phyloP scores from a whole-genome alignment of 2,113 vertebrate species.

The Otis tarda region DNA sequence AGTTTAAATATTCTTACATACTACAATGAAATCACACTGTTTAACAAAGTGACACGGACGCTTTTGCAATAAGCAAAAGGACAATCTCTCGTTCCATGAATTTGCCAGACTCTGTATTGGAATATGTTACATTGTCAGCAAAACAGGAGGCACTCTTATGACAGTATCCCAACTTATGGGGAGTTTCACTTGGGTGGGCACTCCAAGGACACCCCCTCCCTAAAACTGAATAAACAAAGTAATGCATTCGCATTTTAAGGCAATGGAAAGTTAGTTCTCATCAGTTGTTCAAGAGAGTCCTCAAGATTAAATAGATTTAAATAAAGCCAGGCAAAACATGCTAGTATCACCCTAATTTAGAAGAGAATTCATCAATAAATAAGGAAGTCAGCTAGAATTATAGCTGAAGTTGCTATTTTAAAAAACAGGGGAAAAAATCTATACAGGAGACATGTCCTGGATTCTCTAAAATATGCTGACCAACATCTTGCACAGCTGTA shows the following conservation, averaged over 20 bases:
- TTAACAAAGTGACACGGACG: neutral
- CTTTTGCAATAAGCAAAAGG: neutral
- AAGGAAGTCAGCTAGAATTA: slow-evolving; percentile 10
- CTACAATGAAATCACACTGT: neutral
- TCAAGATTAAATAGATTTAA: neutral
- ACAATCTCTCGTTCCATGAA: neutral
- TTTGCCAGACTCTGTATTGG: neutral
- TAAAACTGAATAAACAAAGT: neutral
- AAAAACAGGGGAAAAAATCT: neutral
- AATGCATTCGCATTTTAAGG: neutral
- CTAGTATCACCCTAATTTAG: neutral
- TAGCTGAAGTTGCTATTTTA: neutral
- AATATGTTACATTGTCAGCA: neutral
- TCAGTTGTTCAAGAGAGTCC: neutral
- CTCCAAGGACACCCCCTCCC: neutral
- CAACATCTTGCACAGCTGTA: neutral
- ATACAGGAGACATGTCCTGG: neutral
- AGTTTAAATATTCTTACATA: neutral
- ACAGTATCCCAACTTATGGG: neutral
- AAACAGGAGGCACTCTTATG: neutral
- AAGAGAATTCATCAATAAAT: neutral
- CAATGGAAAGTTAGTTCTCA: neutral
- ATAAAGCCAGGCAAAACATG: neutral
- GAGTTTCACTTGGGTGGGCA: neutral
- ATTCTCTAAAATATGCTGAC: neutral